Evolutionary conservation across 2,113 vertebrate genomes (phyloP), one percentile per base, ranked within the genome.

Genomic region (Benthochromis sp.): DNA sequence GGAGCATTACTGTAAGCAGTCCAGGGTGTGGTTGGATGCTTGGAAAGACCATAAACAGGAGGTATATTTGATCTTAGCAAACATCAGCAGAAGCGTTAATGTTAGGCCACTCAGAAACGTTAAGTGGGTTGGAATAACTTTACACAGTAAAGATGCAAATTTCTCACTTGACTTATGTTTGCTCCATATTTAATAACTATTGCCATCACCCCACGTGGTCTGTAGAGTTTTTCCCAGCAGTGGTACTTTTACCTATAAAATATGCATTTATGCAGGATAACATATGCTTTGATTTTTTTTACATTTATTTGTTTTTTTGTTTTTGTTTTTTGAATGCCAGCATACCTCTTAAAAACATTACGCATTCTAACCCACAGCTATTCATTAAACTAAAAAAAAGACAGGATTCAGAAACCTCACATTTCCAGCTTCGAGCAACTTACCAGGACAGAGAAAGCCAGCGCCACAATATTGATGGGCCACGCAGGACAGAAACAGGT

Each of bases 371-470:
- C 7, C 34, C 85, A 0, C 45, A 40, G 50, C 1, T 8, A 14
- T 59, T 69, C 0, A 57, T 47, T 54, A 69, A 57, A 59, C 79
- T 53, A 54, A 24, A 69, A 29, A 2, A 47, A 76, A 50, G 69
- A 78, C 24, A 50, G 14, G 3, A 19, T 78, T n/a, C 38, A 80
- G 71, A 83, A 53, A 27, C 8, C 2, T 29, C 13, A 76, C 21
- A 52, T 24, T 17, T 76, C 16, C 13, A 61, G 53, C 13, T 21
- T 9, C 3, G 17, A 36, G 34, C 34, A 63, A 96, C 97, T 97
- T 91, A 98, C 97, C 97, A 98, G 95, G 86, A 98, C 88, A 54
- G 97, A 97, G 89, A 97, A 98, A 76, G 97, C 96, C 90, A 98
- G 96, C 16, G 96, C 97, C 89, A 98, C 97, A 54, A 98, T 97